phyloP scores from a whole-genome alignment of 2,113 vertebrate genomes.

The Nannobrachium achirus region DNA sequence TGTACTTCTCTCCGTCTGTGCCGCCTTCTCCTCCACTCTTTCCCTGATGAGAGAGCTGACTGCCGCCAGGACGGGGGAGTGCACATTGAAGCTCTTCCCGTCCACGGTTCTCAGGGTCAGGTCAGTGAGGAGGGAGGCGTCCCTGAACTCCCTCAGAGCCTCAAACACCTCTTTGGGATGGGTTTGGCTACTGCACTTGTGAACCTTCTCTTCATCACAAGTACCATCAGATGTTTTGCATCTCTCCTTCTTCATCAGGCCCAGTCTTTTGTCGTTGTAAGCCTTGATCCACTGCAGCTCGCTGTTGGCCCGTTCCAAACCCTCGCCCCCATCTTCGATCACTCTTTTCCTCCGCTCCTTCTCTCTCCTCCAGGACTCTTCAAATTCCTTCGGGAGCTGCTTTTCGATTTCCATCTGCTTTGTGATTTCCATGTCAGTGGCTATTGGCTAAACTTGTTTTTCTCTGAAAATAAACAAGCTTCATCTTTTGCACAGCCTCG shows the following conservation, averaged over 20 bases:
- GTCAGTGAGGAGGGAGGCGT: constrained; percentile 70
- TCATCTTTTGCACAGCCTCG: background rate
- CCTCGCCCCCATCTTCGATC: constrained; percentile 70
- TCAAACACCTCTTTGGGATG: constrained; percentile 67
- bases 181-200: constrained; percentile 24
- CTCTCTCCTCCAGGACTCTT: constrained; percentile 76
- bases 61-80: constrained; percentile 73
- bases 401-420: constrained; percentile 70
- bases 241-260: constrained; percentile 21
- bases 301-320: constrained; percentile 56
- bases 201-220: constrained; percentile 9
- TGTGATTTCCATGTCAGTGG: constrained; percentile 63
- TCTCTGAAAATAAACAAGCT: background rate
- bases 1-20: background rate
- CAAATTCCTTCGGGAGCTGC: constrained; percentile 72
- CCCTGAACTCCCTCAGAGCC: constrained; percentile 65
- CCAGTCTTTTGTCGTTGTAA: constrained; percentile 73
- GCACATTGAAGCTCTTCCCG: constrained; percentile 53
- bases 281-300: constrained; percentile 72
- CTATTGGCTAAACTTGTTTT: no score
- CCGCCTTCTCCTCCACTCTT: constrained; percentile 27
- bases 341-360: constrained; percentile 69
- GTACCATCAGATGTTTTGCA: background rate
- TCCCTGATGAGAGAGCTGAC: constrained; percentile 70
- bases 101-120: constrained; percentile 51